Percentiles rank a stretch among this genome's conserved stretches.
phyloP scores from a whole-genome alignment of 2,797 vertebrate species.

The Smutsia temminckii region DNA sequence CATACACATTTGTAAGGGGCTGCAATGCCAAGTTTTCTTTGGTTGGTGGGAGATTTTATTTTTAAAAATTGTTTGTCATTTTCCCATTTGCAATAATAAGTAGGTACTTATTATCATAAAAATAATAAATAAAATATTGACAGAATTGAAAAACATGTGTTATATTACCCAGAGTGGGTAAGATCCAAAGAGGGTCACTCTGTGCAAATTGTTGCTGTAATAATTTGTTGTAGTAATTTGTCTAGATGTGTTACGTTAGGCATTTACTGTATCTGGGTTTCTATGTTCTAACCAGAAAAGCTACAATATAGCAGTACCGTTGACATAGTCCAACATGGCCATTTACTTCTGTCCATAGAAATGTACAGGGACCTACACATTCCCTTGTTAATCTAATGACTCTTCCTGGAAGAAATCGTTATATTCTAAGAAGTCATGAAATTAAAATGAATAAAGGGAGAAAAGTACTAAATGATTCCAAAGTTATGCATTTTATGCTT shows the following conservation, averaged over 20 bases:
- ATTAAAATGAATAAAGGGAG: neutral
- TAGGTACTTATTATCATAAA: neutral
- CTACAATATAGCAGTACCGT: neutral
- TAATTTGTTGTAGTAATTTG: neutral
- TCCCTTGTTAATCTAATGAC: neutral
- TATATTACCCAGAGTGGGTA: neutral
- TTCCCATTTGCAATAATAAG: neutral
- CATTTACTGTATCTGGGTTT: neutral
- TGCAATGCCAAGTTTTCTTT: neutral
- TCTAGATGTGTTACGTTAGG: neutral
- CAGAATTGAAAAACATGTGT: neutral
- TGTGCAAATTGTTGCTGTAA: neutral
- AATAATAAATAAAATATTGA: slow-evolving; percentile 31
- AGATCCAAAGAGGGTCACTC: neutral
- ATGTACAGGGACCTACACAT: neutral
- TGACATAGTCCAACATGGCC: neutral
- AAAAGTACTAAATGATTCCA: neutral
- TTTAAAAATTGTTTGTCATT: slow-evolving; percentile 10
- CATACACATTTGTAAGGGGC: neutral
- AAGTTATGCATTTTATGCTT: neutral
- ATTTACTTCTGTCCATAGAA: neutral
- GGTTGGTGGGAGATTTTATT: neutral
- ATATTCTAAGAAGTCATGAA: neutral
- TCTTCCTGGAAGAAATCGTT: neutral
- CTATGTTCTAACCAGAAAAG: neutral